Percentiles rank a stretch among this genome's conserved stretches.
Evolutionary conservation across 2,113 vertebrate species (phyloP).

Genomic region (Pungitius pungitius): DNA sequence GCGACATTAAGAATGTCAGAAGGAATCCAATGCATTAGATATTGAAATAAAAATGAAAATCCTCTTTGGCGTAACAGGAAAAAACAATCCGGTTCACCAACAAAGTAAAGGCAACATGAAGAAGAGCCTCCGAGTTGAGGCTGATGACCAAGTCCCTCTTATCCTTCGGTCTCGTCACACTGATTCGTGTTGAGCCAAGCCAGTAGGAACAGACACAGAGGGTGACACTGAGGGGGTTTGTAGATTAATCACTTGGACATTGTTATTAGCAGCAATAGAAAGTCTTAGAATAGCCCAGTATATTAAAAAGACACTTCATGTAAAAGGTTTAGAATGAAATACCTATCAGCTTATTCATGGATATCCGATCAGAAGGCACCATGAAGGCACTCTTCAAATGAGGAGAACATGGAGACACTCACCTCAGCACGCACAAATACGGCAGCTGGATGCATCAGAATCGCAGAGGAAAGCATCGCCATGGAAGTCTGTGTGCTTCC

Average conservation of each 20-base stretch:
- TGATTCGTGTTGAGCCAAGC: constrained; percentile 17
- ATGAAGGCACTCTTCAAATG: constrained; percentile 63
- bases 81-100: constrained; percentile 53
- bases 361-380: constrained; percentile 26
- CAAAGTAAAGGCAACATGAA: constrained; percentile 61
- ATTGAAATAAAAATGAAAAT: constrained; percentile 18
- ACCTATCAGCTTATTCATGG: constrained; percentile 8
- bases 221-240: constrained; percentile 3
- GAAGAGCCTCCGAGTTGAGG: constrained; percentile 35
- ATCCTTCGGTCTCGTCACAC: constrained; percentile 2
- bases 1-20: constrained; percentile 37
- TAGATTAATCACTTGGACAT: constrained; percentile 38
- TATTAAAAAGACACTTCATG: constrained; percentile 52
- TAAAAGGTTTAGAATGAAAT: constrained; percentile 56
- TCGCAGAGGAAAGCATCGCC: constrained; percentile 32
- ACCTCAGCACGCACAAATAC: constrained; percentile 15
- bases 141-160: constrained; percentile 9
- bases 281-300: constrained; percentile 52
- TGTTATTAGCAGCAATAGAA: constrained; percentile 67
- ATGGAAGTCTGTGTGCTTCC: constrained; percentile 42
- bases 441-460: constrained; percentile 20
- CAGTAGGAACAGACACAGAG: constrained; percentile 14
- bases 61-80: constrained; percentile 67
- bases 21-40: constrained; percentile 16
- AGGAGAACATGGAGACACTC: constrained; percentile 26